Evolutionary conservation across 2,888 invertebrate genomes (phyloP).

Genomic region (Beris morrisii): DNA sequence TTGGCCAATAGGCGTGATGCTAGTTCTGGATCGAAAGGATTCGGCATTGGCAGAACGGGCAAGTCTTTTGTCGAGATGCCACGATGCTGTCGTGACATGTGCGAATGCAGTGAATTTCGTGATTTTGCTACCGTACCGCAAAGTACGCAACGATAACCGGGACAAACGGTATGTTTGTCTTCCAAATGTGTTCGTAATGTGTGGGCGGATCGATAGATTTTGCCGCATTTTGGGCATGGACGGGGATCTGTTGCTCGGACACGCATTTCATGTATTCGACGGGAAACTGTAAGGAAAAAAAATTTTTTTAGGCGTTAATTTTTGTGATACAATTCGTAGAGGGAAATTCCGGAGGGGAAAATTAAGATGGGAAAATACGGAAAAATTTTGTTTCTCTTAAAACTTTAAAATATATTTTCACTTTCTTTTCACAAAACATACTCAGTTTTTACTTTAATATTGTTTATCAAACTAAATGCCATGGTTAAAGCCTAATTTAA

Average conservation of each 20-base stretch:
- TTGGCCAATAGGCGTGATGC: slow-evolving; percentile 84
- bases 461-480: slow-evolving; percentile 5
- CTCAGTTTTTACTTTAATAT: background rate
- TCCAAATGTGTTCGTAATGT: slow-evolving; percentile 88
- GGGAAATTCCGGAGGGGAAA: no score
- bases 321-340: no score
- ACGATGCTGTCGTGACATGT: slow-evolving; percentile 91
- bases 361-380: no score
- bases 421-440: background rate
- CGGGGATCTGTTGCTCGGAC: slow-evolving; percentile 90
- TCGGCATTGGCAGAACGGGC: slow-evolving; percentile 90
- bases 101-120: slow-evolving; percentile 87
- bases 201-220: slow-evolving; percentile 89
- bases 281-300: slow-evolving; percentile 62
- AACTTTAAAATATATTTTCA: background rate
- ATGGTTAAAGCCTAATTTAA: slow-evolving; percentile 3
- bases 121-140: slow-evolving; percentile 93
- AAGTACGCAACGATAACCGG: slow-evolving; percentile 87
- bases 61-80: slow-evolving; percentile 92
- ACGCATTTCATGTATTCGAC: slow-evolving; percentile 81
- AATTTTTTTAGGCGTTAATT: slow-evolving; percentile 16
- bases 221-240: slow-evolving; percentile 90
- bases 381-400: background rate
- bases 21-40: slow-evolving; percentile 86
- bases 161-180: slow-evolving; percentile 91